Evolutionary conservation across 2,113 vertebrate species (phyloP).

Genomic region (Micromys minutus): DNA sequence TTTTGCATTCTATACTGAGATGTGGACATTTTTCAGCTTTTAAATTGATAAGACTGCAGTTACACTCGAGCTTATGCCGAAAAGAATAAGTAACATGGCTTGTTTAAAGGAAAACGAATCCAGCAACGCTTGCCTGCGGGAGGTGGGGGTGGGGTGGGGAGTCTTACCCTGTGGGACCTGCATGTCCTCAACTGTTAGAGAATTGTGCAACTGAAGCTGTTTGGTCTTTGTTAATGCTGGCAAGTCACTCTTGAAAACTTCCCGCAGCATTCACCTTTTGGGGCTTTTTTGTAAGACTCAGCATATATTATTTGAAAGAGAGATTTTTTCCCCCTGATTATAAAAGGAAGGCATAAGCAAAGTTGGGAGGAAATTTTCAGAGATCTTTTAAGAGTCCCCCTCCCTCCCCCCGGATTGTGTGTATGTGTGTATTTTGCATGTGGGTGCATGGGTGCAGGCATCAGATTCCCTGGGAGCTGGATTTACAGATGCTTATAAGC

Average conservation of each 20-base stretch:
- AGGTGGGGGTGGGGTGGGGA: not conserved
- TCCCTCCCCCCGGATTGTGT: not conserved
- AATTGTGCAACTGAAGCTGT: not conserved
- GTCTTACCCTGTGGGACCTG: not conserved
- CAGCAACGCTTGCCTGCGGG: not conserved
- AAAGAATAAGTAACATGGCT: not conserved
- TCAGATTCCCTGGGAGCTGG: not conserved
- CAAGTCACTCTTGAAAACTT: not conserved
- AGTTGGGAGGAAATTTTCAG: not conserved
- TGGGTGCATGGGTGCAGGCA: not conserved
- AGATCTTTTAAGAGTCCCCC: not conserved
- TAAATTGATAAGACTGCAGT: conserved; percentile 2
- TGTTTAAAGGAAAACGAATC: not conserved
- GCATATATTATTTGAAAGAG: conserved; percentile 39
- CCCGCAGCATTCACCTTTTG: not conserved
- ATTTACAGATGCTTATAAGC: not conserved
- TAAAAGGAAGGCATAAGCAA: conserved; percentile 42
- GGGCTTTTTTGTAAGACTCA: not conserved
- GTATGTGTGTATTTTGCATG: not conserved
- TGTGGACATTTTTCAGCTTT: conserved; percentile 43
- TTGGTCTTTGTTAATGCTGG: not conserved
- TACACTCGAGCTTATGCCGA: not conserved
- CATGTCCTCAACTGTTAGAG: not conserved
- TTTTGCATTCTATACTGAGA: conserved; percentile 53
- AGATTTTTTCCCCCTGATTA: conserved; percentile 19